Base-by-base conservation (phyloP, 2,113 vertebrate species). In the Perognathus longimembris region DNA sequence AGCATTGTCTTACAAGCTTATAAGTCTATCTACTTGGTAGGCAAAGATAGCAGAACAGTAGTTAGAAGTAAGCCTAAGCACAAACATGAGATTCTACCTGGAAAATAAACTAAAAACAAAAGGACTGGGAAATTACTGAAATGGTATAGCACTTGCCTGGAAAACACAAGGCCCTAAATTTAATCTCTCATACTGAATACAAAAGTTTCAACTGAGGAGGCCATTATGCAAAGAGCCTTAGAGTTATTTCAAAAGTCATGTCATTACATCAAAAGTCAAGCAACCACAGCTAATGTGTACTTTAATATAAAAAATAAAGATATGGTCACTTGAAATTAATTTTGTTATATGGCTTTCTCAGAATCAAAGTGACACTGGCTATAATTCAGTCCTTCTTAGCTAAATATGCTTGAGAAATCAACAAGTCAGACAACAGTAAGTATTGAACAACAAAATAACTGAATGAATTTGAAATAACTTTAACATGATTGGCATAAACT, bases 341-440 rank as follows among this genome's bases (percentile, higher is more conserved):
- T 84, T 84, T 70, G 6, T 61, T 71, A 81, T 24, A 20, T 34
- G 6, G 18, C 26, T 59, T 73, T 71, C 38, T 26, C 67, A 45
- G 7, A 36, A 77, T 64, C 32, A 59, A 90, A 92, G 88, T 88
- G n/a, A n/a, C n/a, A n/a, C n/a, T n/a, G 20, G 7, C 74, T 90
- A 12, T 76, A 69, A 71, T 92, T 93, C 40, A 63, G 9, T 88
- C 80, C 30, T 21, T 91, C n/a, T 73, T 63, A 4, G 38, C 26
- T 87, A 45, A 83, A 84, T 59, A 69, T 59, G 4, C 12, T 88
- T 69, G 88, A 93, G 24, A 84, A 63, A 40, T 26, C 88, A 57
- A 32, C 17, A 61, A 81, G 67, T 77, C 12, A 91, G n/a, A 7
- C 64, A 94, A 88, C 14, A 18, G 66, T 67, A 45, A 89, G 40